These are phyloP conservation scores for Macquaria ambigua DNA, from an alignment of 2,113 vertebrate species.

Conservation along the genomic window DNA sequence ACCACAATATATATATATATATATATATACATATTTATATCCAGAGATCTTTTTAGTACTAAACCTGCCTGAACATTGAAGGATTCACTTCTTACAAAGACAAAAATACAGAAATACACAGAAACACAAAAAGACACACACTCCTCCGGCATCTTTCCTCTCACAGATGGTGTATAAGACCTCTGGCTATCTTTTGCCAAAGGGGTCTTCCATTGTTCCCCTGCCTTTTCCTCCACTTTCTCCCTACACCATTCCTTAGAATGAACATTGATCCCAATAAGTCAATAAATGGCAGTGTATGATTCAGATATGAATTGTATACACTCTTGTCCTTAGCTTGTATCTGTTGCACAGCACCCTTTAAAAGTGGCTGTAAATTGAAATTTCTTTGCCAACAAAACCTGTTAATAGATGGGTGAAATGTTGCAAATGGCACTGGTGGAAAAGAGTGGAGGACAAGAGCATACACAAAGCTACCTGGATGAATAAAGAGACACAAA, in stretches of 20 bases:
- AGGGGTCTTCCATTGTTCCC: conserved; percentile 53
- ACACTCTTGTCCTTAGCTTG: background rate
- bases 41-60: conserved; percentile 5
- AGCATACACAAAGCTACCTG: background rate
- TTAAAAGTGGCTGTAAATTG: background rate
- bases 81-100: conserved; percentile 19
- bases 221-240: conserved; percentile 21
- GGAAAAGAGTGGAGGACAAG: background rate
- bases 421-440: background rate
- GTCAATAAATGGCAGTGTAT: background rate
- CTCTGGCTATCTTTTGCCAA: conserved; percentile 58
- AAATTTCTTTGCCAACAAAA: background rate
- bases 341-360: background rate
- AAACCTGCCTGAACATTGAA: background rate
- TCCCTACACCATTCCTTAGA: conserved; percentile 11
- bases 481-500: conserved; percentile 8
- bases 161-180: conserved; percentile 73
- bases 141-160: conserved; percentile 69
- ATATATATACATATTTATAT: too few species aligned
- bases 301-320: background rate
- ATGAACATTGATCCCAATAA: conserved; percentile 21
- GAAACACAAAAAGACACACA: conserved; percentile 48
- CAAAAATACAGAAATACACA: conserved; percentile 23
- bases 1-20: background rate
- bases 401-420: background rate